A percentile compares a stretch with the other conserved stretches of the same genome.
These are phyloP conservation scores for Zaprionus davidi DNA, from an alignment of 1,140 invertebrate species.

Conservation along the genomic window DNA sequence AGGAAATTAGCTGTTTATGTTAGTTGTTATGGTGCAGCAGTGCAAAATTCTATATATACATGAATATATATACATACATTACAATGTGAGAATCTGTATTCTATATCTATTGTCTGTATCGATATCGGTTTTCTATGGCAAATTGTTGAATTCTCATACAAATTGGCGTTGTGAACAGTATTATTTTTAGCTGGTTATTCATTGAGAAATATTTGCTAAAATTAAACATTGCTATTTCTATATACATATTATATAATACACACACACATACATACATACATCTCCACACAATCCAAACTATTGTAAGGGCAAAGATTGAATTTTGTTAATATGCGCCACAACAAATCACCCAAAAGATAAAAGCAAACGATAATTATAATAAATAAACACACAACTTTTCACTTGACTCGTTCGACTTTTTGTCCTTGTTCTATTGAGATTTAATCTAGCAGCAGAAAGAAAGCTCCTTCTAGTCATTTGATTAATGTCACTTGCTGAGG, in stretches of 20 bases:
- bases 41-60: constrained; percentile 63
- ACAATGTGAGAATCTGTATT: constrained; percentile 38
- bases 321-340: constrained; percentile 69
- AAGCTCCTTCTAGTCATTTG: constrained; percentile 40
- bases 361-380: constrained; percentile 27
- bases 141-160: constrained; percentile 60
- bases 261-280: constrained; percentile 31
- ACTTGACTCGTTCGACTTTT: constrained; percentile 50
- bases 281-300: constrained; percentile 28
- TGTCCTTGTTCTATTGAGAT: constrained; percentile 56
- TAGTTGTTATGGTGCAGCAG: constrained; percentile 77
- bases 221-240: constrained; percentile 63
- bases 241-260: constrained; percentile 51
- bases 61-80: constrained; percentile 25
- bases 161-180: constrained; percentile 80
- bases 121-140: constrained; percentile 51
- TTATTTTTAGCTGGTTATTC: constrained; percentile 76
- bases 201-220: constrained; percentile 54
- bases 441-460: constrained; percentile 46
- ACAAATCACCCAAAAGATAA: constrained; percentile 63
- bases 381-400: constrained; percentile 45
- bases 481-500: constrained; percentile 54
- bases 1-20: constrained; percentile 78
- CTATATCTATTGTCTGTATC: constrained; percentile 61
- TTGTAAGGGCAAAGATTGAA: constrained; percentile 48